Evolutionary conservation across 2,888 invertebrate species (phyloP).

Genomic region (Drosophila neoperkinsi): DNA sequence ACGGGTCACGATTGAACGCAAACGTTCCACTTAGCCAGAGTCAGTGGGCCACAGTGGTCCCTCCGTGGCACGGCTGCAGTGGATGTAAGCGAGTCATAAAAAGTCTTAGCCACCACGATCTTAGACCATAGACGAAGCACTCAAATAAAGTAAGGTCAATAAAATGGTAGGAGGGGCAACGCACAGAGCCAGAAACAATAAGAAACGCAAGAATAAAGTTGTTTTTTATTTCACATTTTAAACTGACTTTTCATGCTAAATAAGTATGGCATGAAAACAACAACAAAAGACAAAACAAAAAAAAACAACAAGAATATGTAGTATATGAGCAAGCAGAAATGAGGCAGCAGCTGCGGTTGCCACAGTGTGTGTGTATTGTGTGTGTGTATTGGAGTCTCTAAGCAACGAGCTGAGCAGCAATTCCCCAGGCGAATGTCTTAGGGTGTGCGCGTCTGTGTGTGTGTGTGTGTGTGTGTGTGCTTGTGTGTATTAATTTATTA

Average conservation of each 20-base stretch:
- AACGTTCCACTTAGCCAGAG: constrained; percentile 23
- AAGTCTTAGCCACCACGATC: constrained; percentile 53
- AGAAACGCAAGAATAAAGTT: constrained; percentile 33
- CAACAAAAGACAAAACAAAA: neutral
- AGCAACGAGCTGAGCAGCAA: constrained; percentile 23
- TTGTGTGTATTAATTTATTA: constrained; percentile 75
- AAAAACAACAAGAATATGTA: neutral
- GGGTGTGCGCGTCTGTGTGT: neutral
- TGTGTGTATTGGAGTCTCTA: constrained; percentile 21
- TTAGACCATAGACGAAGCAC: constrained; percentile 30
- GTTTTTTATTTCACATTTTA: constrained; percentile 60
- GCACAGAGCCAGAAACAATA: constrained; percentile 42
- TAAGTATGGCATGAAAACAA: constrained; percentile 58
- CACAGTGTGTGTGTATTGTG: constrained; percentile 15
- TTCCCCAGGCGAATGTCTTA: constrained; percentile 45
- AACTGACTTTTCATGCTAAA: constrained; percentile 78
- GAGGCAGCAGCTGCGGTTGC: constrained; percentile 29
- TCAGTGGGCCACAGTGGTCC: constrained; percentile 23
- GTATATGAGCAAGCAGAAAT: neutral
- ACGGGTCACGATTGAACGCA: constrained; percentile 27
- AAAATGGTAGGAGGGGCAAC: constrained; percentile 15
- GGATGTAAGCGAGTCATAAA: constrained; percentile 41
- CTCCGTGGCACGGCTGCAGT: neutral
- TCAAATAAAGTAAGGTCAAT: constrained; percentile 48
- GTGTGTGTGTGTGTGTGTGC: neutral